phyloP scores from a whole-genome alignment of 2,888 invertebrate species.

The Eupsilia transversa region DNA sequence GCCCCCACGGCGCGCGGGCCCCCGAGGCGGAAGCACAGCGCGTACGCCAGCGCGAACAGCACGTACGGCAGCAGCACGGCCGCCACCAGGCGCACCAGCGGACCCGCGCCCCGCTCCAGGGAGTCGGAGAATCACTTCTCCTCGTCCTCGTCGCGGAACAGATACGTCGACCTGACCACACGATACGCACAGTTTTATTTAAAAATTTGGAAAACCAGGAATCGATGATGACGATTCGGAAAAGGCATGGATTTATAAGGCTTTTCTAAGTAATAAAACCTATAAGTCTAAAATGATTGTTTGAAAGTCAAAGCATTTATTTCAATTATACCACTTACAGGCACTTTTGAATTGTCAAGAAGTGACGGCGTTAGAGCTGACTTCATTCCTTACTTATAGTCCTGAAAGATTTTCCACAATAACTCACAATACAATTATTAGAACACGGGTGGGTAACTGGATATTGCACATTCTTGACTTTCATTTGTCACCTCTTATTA shows the following conservation, averaged over 20 bases:
- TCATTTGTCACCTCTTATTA: slow-evolving; percentile 52
- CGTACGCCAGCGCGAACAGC: slow-evolving; percentile 81
- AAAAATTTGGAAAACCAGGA: slow-evolving; percentile 31
- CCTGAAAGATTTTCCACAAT: slow-evolving; percentile 59
- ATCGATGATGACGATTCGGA: slow-evolving; percentile 58
- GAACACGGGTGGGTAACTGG: slow-evolving; percentile 56
- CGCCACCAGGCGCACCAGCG: slow-evolving; percentile 79
- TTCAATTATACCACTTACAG: slow-evolving; percentile 59
- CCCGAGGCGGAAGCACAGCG: slow-evolving; percentile 74
- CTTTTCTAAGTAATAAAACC: slow-evolving; percentile 56
- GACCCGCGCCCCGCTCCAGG: slow-evolving; percentile 86
- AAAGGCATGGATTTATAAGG: slow-evolving; percentile 59
- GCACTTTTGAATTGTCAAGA: slow-evolving; percentile 59
- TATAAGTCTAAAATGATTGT: slow-evolving; percentile 58
- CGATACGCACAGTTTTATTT: slow-evolving; percentile 33
- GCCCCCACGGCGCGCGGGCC: slow-evolving; percentile 9
- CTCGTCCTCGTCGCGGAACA: slow-evolving; percentile 95
- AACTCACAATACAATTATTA: slow-evolving; percentile 59
- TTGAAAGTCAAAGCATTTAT: slow-evolving; percentile 60
- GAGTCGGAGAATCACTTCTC: slow-evolving; percentile 90
- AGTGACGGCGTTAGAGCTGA: slow-evolving; percentile 57
- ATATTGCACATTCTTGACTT: slow-evolving; percentile 58
- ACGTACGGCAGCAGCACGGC: slow-evolving; percentile 84
- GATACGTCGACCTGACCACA: slow-evolving; percentile 94
- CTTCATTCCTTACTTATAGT: slow-evolving; percentile 57